Evolutionary conservation across 2,797 vertebrate genomes (phyloP), one percentile per base, ranked within the genome.

Genomic region (Acridotheres tristis): DNA sequence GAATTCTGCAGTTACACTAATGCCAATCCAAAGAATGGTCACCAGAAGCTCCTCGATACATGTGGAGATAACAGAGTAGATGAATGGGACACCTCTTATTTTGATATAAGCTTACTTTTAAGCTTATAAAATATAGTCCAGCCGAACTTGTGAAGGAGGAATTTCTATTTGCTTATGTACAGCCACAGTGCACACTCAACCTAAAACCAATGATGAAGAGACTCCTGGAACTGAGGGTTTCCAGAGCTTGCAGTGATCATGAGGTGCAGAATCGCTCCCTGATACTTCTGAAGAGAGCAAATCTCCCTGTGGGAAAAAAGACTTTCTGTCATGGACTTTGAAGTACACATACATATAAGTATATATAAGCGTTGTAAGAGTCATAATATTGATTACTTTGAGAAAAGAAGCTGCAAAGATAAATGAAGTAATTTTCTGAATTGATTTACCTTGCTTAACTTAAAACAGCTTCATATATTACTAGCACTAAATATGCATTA

Each of bases 351-450:
- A 68, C 15, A 19, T 20, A 23, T 18, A n/a, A 48, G 29, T 27
- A 57, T 29, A 66, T 34, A 59, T 7, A 66, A 80, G 29, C 22
- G 72, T 55, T 92, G 82, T 29, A 85, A 36, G 73, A 86, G 69
- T 74, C 26, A 34, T 54, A 91, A 48, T 42, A 92, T 36, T 42
- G 30, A 87, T 61, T 53, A 89, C 90, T 90, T 72, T 63, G 81
- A 95, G 42, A 87, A 93, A 87, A 87, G 50, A 93, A 88, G 32
- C 50, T 82, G 58, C 66, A 88, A 96, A 83, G 63, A 91, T 53
- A 94, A 86, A 93, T 95, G 77, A 85, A 85, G 85, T 94, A 30
- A 92, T 96, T 87, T 95, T 90, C 83, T 88, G 66, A 88, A 94
- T 84, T 94, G 69, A 90, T 93, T 94, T 86, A 91, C 62, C 40